Conservation (phyloP, 2,113 vertebrate species). For the Rattus rattus region DNA sequence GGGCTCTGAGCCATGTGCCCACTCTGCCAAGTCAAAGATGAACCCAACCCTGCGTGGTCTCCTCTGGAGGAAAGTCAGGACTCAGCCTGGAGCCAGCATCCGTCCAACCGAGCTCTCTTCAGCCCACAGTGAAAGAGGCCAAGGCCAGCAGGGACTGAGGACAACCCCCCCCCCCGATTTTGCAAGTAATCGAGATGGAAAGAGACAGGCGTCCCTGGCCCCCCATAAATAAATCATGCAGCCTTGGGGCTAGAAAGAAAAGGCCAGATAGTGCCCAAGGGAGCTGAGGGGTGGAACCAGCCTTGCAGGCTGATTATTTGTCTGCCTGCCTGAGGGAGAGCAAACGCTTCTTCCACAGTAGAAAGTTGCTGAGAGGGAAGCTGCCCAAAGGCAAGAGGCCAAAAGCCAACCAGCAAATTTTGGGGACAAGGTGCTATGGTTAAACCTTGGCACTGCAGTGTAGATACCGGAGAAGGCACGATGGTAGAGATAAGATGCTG, state of each 20-base stretch:
- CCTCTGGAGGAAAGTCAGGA: not conserved
- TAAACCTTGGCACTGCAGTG: too few relatives aligned
- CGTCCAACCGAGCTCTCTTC: accelerated
- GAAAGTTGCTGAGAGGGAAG: slow-evolving; percentile 4
- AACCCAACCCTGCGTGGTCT: not conserved
- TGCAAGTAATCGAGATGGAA: slow-evolving; percentile 50
- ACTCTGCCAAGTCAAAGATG: not conserved
- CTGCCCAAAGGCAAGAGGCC: not conserved
- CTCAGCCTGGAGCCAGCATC: not conserved
- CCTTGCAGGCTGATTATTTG: not conserved
- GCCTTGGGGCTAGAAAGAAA: not conserved
- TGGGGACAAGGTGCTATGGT: not conserved
- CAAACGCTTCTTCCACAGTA: not conserved
- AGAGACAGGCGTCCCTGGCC: slow-evolving; percentile 29
- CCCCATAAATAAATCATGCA: slow-evolving; percentile 22
- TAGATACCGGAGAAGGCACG: not conserved
- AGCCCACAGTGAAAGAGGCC: not conserved
- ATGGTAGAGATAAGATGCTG: not conserved
- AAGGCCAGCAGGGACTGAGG: not conserved
- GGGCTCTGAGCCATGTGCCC: not conserved
- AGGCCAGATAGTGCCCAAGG: not conserved
- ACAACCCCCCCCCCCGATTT: not conserved
- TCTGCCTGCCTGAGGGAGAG: not conserved
- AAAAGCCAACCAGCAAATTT: not conserved
- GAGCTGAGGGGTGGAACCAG: slow-evolving; percentile 1